These are phyloP conservation scores for Parauchenoglanis ngamensis DNA, from an alignment of 2,797 vertebrate genomes.

Conservation along the genomic window DNA sequence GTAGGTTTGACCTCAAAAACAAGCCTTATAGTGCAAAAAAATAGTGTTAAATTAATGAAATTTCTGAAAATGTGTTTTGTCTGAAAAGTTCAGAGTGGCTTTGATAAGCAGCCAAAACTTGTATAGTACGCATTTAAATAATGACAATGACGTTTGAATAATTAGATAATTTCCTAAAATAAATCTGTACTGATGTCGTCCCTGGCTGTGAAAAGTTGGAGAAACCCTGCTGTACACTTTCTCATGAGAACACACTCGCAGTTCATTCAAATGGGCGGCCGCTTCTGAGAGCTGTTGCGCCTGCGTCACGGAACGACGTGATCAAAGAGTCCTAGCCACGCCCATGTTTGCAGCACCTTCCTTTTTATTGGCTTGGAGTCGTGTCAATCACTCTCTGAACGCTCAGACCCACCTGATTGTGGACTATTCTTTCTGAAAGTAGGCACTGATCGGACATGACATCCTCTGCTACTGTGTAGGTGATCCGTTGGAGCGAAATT, in stretches of 20 bases:
- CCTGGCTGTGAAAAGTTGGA: background rate
- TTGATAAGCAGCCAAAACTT: background rate
- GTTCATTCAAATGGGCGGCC: constrained; percentile 18
- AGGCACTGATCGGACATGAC: background rate
- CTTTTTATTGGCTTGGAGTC: background rate
- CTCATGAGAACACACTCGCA: background rate
- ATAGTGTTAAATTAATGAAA: background rate
- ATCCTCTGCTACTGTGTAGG: background rate
- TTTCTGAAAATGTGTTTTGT: background rate
- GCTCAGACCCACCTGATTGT: background rate
- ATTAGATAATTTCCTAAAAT: background rate
- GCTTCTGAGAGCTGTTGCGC: background rate
- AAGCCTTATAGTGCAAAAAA: background rate
- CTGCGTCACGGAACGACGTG: constrained; percentile 23
- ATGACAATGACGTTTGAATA: background rate
- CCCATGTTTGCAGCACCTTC: background rate
- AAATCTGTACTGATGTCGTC: background rate
- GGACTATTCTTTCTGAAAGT: constrained; percentile 6
- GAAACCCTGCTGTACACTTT: background rate
- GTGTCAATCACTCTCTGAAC: background rate
- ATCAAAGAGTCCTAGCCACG: background rate
- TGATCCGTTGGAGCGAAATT: constrained; percentile 1
- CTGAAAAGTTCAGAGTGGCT: background rate
- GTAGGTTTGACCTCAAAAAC: background rate
- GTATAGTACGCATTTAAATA: background rate